Base-by-base conservation (phyloP, 2,797 vertebrate species). In the Ficedula albicollis region DNA sequence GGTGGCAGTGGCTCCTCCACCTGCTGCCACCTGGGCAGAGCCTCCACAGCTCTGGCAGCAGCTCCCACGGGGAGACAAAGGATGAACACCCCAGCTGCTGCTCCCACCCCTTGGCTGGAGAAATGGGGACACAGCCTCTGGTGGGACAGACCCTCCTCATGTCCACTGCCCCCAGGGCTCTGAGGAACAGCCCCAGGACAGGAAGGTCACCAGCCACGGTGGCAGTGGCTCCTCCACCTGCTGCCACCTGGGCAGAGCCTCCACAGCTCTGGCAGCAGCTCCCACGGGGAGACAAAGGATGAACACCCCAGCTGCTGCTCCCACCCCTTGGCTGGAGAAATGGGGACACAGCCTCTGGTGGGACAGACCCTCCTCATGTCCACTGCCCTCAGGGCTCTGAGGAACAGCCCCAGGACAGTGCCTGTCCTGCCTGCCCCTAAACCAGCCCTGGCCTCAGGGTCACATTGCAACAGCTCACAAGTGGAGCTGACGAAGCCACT, bases 401-500 rank as follows among this genome's bases (percentile, higher is more conserved):
- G 48, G 20, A 80, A 7, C 59, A 82, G 34, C 63, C n/a, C 67
- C 80, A 43, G 74, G 3, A 23, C 6, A 2, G 5, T 56, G 84
- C 46, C 67, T 39, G 55, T n/a, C 46, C 83, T 87, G 54, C 54
- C 84, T n/a, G 63, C 23, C 29, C 86, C 73, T 20, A 17, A 36
- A 20, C 17, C 88, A 76, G 74, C 68, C 75, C 87, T 1, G 1
- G 41, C 9, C 0, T 34, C 87, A 10, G 59, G 69, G 87, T 85
- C 29, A 18, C 77, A 44, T 4, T 76, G 82, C 84, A 91, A 66
- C 87, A 87, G 80, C 70, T 64, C 46, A 23, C 41, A 54, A 79
- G 81, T 18, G 70, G 73, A 79, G 80, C 80, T 70, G 92, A 93
- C 48, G 6, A 77, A 96, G 70, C 60, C 89, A 82, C 80, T 96